phyloP scores from a whole-genome alignment of 2,888 invertebrate genomes.

The Ormyrus rosae region DNA sequence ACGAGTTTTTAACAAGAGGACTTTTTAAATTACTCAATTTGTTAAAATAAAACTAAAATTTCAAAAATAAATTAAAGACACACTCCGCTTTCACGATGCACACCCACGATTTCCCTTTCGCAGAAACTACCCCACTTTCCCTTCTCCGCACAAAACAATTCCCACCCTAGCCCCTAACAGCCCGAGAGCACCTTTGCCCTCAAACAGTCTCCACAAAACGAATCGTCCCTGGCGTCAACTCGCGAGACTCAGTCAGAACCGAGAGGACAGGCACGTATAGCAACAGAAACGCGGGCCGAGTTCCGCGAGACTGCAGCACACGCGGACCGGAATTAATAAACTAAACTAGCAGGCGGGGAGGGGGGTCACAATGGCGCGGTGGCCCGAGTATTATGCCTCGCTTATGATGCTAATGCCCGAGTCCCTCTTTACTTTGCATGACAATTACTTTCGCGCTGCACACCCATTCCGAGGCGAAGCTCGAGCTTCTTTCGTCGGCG shows the following conservation, averaged over 20 bases:
- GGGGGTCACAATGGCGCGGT: slow-evolving; percentile 28
- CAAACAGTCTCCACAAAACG: no score
- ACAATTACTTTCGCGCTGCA: slow-evolving; percentile 67
- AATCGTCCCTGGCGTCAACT: background rate
- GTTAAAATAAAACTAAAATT: no score
- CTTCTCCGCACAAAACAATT: no score
- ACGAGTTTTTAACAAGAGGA: no score
- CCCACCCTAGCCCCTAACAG: background rate
- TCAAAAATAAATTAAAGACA: no score
- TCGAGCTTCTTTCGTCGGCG: no score
- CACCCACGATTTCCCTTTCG: no score
- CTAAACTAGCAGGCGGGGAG: slow-evolving; percentile 65
- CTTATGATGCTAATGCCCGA: slow-evolving; percentile 72
- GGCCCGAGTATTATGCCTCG: slow-evolving; percentile 69
- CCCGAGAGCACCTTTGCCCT: background rate
- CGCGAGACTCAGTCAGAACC: background rate
- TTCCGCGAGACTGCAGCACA: slow-evolving; percentile 24
- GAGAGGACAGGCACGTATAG: background rate
- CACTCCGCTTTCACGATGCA: no score
- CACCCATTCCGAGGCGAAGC: no score
- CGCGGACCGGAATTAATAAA: slow-evolving; percentile 69
- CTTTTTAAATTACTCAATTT: no score
- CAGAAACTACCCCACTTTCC: no score
- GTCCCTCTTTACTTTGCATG: slow-evolving; percentile 70
- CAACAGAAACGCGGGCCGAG: slow-evolving; percentile 52